Evolutionary conservation across 2,113 vertebrate genomes (phyloP).

Genomic region (Dipodomys stephensi): DNA sequence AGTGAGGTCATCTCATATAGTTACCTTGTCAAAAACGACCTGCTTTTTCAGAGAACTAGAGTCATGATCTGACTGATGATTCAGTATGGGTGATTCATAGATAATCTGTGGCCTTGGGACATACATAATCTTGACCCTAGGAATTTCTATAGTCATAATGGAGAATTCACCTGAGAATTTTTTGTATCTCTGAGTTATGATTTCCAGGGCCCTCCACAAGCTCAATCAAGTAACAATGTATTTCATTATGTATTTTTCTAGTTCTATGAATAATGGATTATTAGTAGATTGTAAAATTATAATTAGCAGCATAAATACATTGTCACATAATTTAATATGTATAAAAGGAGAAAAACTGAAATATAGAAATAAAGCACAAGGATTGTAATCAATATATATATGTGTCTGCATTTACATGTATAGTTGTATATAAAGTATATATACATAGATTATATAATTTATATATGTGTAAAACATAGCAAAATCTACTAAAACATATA

Average conservation of each 20-base stretch:
- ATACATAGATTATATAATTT: not conserved
- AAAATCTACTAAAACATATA: not conserved
- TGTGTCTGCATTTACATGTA: not conserved
- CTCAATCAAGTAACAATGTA: not conserved
- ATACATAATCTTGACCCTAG: not conserved
- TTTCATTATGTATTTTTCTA: not conserved
- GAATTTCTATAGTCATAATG: not conserved
- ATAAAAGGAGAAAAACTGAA: not conserved
- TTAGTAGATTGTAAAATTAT: not conserved
- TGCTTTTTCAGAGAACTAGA: not conserved
- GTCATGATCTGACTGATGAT: not conserved
- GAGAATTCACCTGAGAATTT: not conserved
- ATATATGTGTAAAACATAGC: not conserved
- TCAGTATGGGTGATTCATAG: not conserved
- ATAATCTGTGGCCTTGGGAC: not conserved
- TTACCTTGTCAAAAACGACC: not conserved
- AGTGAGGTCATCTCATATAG: not conserved
- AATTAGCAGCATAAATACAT: not conserved
- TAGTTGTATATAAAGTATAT: not conserved
- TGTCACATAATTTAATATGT: not conserved
- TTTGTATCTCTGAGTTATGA: not conserved
- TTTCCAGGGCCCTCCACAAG: not conserved
- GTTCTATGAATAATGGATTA: not conserved
- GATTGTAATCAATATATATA: not conserved
- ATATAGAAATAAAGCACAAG: not conserved